These are phyloP conservation scores for Felis chaus DNA, from an alignment of 2,113 vertebrate genomes.

Conservation along the genomic window DNA sequence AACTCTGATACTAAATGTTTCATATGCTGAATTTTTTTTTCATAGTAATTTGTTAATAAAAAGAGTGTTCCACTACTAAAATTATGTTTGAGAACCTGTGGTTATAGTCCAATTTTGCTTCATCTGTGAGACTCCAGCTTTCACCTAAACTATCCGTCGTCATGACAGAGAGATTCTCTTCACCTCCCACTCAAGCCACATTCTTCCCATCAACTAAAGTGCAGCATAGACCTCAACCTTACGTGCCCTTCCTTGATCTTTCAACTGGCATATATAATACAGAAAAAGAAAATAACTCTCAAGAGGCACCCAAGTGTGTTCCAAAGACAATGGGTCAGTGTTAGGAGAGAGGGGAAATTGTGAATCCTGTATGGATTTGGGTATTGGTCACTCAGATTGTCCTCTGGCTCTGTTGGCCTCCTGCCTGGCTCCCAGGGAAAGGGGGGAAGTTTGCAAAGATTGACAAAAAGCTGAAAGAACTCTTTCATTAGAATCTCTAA, in stretches of 20 bases:
- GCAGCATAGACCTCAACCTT: neutral
- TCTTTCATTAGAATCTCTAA: constrained; percentile 65
- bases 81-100: neutral
- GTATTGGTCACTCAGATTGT: constrained; percentile 64
- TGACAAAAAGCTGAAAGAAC: constrained; percentile 63
- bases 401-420: constrained; percentile 45
- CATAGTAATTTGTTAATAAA: neutral
- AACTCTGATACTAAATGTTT: neutral
- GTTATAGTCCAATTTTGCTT: neutral
- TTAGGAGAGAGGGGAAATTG: constrained; percentile 53
- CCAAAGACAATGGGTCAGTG: constrained; percentile 65
- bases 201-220: constrained; percentile 28
- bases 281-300: neutral
- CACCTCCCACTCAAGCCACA: neutral
- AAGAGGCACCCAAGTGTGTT: constrained; percentile 34
- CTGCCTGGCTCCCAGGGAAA: constrained; percentile 52
- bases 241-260: constrained; percentile 27
- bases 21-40: neutral
- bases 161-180: neutral
- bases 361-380: constrained; percentile 26
- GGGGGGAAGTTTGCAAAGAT: constrained; percentile 3
- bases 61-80: neutral
- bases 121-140: neutral
- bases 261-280: constrained; percentile 13
- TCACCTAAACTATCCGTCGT: neutral